phyloP scores from a whole-genome alignment of 2,113 vertebrate species.

The Oenanthe oenanthe region DNA sequence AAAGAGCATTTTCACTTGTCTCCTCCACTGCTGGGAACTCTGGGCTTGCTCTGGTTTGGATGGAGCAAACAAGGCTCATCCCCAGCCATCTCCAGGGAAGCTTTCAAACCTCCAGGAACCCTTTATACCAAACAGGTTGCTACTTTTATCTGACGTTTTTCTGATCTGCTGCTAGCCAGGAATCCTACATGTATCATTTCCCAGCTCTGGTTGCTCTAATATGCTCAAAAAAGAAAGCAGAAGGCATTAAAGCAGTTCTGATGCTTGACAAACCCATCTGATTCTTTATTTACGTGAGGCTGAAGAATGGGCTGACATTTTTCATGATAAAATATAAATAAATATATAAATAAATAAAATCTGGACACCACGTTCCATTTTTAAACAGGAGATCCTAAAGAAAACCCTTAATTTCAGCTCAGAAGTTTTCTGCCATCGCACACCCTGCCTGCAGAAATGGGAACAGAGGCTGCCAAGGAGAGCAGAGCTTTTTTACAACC shows the following conservation, averaged over 20 bases:
- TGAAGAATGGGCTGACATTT: slow-evolving; percentile 40
- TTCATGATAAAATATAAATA: neutral
- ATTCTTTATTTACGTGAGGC: slow-evolving; percentile 7
- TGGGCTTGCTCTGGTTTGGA: neutral
- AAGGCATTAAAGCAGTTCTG: slow-evolving; percentile 2
- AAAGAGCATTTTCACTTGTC: neutral
- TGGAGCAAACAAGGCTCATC: neutral
- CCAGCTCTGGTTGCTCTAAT: slow-evolving; percentile 6
- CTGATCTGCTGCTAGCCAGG: slow-evolving; percentile 9
- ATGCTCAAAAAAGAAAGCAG: slow-evolving; percentile 21
- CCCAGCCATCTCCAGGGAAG: neutral
- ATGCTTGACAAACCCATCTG: neutral
- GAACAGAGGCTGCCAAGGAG: neutral
- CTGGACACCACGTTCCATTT: neutral
- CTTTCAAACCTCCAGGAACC: neutral
- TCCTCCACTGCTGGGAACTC: neutral
- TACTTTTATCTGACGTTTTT: neutral
- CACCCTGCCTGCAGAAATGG: neutral
- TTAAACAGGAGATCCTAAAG: slow-evolving; percentile 6
- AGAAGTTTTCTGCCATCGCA: neutral
- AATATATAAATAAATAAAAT: neutral
- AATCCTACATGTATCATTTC: neutral
- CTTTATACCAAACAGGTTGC: neutral
- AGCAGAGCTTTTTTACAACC: neutral
- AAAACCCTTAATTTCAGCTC: neutral